Base-by-base conservation (phyloP, 2,888 invertebrate genomes). In the Elgonia sp. region DNA sequence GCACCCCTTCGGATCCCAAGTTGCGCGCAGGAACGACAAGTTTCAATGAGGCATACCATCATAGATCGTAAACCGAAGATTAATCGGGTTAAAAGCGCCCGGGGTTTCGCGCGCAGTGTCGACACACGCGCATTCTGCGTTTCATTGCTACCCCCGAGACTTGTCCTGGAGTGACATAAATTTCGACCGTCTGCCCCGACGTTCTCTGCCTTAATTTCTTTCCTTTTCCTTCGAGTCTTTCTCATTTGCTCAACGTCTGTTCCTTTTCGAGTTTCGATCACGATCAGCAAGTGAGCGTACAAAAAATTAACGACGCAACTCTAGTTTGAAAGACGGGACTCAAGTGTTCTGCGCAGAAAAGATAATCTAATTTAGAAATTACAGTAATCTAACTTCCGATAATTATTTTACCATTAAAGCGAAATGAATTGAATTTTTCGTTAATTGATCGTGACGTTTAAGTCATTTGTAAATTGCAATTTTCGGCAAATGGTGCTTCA, bases 21-120 rank as follows among this genome's bases (percentile, higher is more conserved):
- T 69, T 69, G 76, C 76, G 84, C 84, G 50, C 65, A 55, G 53
- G 40, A 84, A 81, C 87, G 79, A 87, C 80, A 87, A 87, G 73
- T 87, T 87, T 84, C 87, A 87, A 87, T 87, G 87, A 84, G 63
- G 83, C 87, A 87, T 87, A 46, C 69, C 79, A 84, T 79, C 79
- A 77, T 88, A 67, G 72, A 86, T 86, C 86, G 83, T 88, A 86
- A 86, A 84, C 76, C 70, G 83, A 69, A 77, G 84, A 87, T 87
- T 87, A 87, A 84, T 87, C 87, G 87, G 73, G 80, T 87, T 87
- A 84, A 84, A 84, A 87, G 79, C 83, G 69, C 62, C 69, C 69
- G 63, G 69, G 79, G 79, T 87, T 87, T 86, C 87, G 80, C 87
- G 83, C 70, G 79, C 69, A 80, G 29, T 37, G 63, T 79, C 79